These are phyloP conservation scores for Hypanus sabinus DNA, from an alignment of 2,113 vertebrate species.

Conservation along the genomic window DNA sequence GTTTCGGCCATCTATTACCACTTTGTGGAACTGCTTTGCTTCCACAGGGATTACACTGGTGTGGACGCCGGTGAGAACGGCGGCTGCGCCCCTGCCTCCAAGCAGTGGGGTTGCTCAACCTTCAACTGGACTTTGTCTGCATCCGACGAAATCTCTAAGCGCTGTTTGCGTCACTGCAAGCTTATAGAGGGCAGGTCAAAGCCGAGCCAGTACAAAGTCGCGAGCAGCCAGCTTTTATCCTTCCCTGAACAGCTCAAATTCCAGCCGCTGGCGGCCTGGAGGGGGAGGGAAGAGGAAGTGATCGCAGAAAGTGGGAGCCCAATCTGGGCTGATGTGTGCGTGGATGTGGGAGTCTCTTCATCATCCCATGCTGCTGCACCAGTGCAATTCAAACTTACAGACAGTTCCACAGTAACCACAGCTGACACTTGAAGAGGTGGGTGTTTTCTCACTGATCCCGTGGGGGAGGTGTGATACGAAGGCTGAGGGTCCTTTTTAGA, in stretches of 20 bases:
- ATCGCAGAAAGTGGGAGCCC: constrained; percentile 20
- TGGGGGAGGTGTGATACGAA: neutral
- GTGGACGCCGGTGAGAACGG: neutral
- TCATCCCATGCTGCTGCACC: neutral
- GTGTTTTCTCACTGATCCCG: neutral
- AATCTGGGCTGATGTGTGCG: constrained; percentile 26
- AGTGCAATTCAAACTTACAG: constrained; percentile 6
- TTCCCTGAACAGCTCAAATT: constrained; percentile 19
- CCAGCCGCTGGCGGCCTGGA: constrained; percentile 2
- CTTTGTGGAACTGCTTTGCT: neutral
- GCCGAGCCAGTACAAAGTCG: constrained; percentile 12
- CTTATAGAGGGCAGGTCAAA: constrained; percentile 27
- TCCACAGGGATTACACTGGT: neutral
- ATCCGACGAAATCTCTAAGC: neutral
- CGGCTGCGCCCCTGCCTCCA: neutral
- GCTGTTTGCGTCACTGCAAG: constrained; percentile 6
- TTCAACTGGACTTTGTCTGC: neutral
- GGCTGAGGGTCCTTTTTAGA: neutral
- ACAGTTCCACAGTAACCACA: neutral
- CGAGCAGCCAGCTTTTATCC: constrained; percentile 28
- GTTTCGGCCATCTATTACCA: neutral
- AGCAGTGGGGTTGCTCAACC: neutral
- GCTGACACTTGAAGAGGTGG: constrained; percentile 4
- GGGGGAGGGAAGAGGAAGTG: constrained; percentile 28
- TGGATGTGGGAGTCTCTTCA: constrained; percentile 27